These are phyloP conservation scores for Eulithis testata DNA, from an alignment of 2,888 invertebrate genomes.

Conservation along the genomic window DNA sequence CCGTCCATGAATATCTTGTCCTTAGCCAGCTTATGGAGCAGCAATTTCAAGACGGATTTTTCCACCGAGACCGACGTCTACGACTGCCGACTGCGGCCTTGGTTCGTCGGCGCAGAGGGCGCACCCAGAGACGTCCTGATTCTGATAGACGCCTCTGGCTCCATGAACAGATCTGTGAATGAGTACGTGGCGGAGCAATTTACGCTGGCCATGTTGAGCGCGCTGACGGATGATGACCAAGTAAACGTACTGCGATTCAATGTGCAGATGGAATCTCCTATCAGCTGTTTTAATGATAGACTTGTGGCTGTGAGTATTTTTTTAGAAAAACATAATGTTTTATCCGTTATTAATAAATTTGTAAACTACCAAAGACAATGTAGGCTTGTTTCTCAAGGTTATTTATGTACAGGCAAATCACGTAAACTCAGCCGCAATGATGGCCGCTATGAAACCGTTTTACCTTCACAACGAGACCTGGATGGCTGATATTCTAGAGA, in stretches of 20 bases:
- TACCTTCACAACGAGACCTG: conserved; percentile 60
- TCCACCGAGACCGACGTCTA: conserved; percentile 60
- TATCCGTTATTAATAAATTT: background rate
- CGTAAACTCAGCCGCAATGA: conserved; percentile 77
- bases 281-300: conserved; percentile 70
- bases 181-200: conserved; percentile 64
- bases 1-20: background rate
- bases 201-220: conserved; percentile 70
- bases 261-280: conserved; percentile 64
- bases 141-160: conserved; percentile 74
- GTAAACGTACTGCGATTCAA: conserved; percentile 76
- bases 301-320: conserved; percentile 66
- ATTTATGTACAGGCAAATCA: conserved; percentile 67
- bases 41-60: conserved; percentile 64
- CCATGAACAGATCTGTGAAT: conserved; percentile 74
- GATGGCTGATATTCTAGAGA: conserved; percentile 60
- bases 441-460: conserved; percentile 62
- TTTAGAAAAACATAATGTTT: no score
- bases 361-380: no score
- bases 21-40: conserved; percentile 71
- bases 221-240: conserved; percentile 76
- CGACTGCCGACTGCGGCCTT: conserved; percentile 75
- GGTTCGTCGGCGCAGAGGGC: conserved; percentile 77
- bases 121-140: conserved; percentile 75
- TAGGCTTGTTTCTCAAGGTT: no score